Conservation (phyloP, 1,140 invertebrate species). For the Ostrea denselamellosa region DNA sequence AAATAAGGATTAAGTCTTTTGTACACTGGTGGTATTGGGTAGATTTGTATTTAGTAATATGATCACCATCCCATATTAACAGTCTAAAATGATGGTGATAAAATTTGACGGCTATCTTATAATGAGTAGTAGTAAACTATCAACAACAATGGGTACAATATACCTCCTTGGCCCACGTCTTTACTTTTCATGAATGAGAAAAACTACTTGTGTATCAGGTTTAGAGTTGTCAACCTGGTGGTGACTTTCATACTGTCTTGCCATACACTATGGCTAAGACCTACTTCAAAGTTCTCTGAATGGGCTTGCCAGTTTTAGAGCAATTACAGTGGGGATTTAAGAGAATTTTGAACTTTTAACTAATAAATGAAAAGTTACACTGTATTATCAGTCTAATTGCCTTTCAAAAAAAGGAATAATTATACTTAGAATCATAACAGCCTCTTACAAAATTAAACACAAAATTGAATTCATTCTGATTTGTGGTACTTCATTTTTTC, state of each 20-base stretch:
- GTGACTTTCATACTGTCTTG: neutral
- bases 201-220: neutral
- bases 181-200: neutral
- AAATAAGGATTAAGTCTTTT: neutral
- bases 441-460: too few relatives aligned
- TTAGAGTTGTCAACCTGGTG: neutral
- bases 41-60: neutral
- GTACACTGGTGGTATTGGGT: neutral
- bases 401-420: neutral
- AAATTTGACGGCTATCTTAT: slow-evolving; percentile 12
- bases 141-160: neutral
- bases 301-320: neutral
- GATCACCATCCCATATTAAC: neutral
- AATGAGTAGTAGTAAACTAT: neutral
- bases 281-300: neutral
- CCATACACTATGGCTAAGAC: neutral
- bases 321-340: neutral
- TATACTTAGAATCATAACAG: neutral
- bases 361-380: neutral
- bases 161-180: neutral
- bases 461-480: too few relatives aligned
- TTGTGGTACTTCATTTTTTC: too few relatives aligned
- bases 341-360: neutral
- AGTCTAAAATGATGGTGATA: neutral
- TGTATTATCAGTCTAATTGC: slow-evolving; percentile 1